A percentile compares a stretch with the other conserved stretches of the same genome.
Evolutionary conservation across 2,113 vertebrate genomes (phyloP).

Genomic region (Hippocampus guttulatus): DNA sequence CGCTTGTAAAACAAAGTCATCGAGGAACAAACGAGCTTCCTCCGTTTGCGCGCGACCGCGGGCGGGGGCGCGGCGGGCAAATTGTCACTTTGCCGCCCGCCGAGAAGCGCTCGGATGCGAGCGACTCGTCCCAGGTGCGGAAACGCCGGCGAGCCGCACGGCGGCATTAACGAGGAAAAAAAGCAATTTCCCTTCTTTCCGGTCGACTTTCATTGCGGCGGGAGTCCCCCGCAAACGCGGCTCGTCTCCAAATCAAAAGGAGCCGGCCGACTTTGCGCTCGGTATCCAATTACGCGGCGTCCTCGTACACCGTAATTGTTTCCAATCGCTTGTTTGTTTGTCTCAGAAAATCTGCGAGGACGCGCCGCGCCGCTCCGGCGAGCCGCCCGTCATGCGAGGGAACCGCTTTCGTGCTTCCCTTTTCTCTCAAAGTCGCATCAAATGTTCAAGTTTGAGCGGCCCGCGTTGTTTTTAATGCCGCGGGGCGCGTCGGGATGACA

Average conservation of each 20-base stretch:
- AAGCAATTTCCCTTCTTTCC: slow-evolving; percentile 68
- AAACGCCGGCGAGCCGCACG: slow-evolving; percentile 50
- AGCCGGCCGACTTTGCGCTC: not conserved
- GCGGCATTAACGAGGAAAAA: slow-evolving; percentile 56
- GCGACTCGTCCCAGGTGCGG: slow-evolving; percentile 65
- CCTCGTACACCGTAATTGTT: not conserved
- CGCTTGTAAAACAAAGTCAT: not conserved
- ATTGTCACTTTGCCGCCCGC: slow-evolving; percentile 69
- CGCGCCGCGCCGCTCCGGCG: not conserved
- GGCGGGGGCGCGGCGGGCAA: slow-evolving; percentile 29
- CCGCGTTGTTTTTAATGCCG: not conserved
- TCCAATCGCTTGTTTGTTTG: not conserved
- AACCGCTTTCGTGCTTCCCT: not conserved
- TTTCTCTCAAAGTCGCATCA: not conserved
- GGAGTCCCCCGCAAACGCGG: slow-evolving; percentile 12
- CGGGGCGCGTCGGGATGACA: too few species aligned
- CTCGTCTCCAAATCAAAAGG: slow-evolving; percentile 1
- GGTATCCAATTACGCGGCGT: not conserved
- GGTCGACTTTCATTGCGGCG: slow-evolving; percentile 23
- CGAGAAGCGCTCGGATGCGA: slow-evolving; percentile 45
- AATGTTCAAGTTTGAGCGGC: not conserved
- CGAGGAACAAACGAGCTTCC: slow-evolving; percentile 3
- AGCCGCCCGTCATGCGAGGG: not conserved
- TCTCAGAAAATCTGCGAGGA: not conserved
- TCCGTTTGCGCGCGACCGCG: slow-evolving; percentile 11